Percentiles rank a stretch among this genome's conserved stretches.
Conservation (phyloP, 2,113 vertebrate species). For the Sylvia atricapilla region DNA sequence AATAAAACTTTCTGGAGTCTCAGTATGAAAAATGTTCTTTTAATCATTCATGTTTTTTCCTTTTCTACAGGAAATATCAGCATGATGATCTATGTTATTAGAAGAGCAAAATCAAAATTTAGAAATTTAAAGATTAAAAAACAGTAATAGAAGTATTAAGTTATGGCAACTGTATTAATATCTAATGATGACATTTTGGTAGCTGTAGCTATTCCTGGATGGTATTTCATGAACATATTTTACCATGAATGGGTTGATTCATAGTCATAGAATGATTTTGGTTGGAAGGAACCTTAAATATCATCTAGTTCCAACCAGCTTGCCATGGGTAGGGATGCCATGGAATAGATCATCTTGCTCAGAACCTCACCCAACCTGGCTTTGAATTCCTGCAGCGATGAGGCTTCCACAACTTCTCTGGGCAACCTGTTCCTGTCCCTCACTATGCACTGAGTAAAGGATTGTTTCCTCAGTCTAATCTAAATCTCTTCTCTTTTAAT, state of each 20-base stretch:
- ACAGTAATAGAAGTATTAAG: not conserved
- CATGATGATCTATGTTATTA: not conserved
- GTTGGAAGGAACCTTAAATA: not conserved
- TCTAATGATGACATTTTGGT: not conserved
- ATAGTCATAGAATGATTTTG: not conserved
- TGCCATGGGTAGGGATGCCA: not conserved
- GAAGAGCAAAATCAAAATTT: not conserved
- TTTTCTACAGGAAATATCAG: not conserved
- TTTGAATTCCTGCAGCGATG: not conserved
- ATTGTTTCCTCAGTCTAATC: not conserved
- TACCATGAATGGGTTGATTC: not conserved
- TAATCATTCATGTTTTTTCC: not conserved
- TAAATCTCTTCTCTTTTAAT: not conserved
- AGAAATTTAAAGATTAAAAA: not conserved
- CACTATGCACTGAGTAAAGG: not conserved
- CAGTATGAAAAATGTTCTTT: not conserved
- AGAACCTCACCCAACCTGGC: not conserved
- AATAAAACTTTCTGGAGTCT: not conserved
- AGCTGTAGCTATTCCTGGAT: not conserved
- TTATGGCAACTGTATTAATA: not conserved
- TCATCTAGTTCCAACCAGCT: accelerated
- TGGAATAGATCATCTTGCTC: not conserved
- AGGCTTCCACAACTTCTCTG: not conserved
- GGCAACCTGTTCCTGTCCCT: not conserved
- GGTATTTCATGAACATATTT: not conserved